A percentile compares a stretch with the other conserved stretches of the same genome.
phyloP scores from a whole-genome alignment of 2,797 vertebrate genomes.

The Chelon labrosus region DNA sequence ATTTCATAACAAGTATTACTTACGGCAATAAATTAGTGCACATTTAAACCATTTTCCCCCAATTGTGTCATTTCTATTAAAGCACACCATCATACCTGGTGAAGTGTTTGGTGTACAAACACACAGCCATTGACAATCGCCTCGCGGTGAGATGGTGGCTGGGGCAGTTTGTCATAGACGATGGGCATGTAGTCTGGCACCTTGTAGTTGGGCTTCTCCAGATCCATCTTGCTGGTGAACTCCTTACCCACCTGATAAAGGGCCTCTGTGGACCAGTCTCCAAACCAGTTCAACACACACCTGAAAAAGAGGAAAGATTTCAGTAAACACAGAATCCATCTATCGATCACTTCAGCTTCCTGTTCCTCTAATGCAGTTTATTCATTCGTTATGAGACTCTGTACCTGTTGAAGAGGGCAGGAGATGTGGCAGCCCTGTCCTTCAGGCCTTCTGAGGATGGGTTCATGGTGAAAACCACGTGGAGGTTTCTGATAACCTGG shows the following conservation, averaged over 20 bases:
- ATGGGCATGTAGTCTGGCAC: constrained; percentile 98
- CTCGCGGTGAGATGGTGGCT: constrained; percentile 94
- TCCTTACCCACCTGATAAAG: constrained; percentile 99
- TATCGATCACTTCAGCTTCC: background rate
- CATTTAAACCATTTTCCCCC: background rate
- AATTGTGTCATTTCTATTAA: background rate
- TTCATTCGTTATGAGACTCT: background rate
- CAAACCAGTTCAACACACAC: constrained; percentile 99
- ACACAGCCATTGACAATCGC: constrained; percentile 98
- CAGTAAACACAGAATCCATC: background rate
- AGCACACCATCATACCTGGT: constrained; percentile 87
- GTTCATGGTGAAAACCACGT: constrained; percentile 99
- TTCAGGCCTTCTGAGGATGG: constrained; percentile 98
- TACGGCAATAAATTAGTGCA: background rate
- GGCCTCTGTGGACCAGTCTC: constrained; percentile 99
- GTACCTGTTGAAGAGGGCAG: constrained; percentile 99
- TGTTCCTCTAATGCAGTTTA: background rate
- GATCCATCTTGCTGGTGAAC: constrained; percentile 99
- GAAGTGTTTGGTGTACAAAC: constrained; percentile 98
- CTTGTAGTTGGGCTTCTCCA: constrained; percentile 98
- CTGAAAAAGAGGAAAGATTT: constrained; percentile 69
- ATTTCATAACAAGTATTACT: background rate
- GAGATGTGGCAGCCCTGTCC: constrained; percentile 97
- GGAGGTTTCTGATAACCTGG: constrained; percentile 98
- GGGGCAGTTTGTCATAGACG: constrained; percentile 96